Conservation (phyloP, 2,113 vertebrate genomes). For the Caracal caracal region DNA sequence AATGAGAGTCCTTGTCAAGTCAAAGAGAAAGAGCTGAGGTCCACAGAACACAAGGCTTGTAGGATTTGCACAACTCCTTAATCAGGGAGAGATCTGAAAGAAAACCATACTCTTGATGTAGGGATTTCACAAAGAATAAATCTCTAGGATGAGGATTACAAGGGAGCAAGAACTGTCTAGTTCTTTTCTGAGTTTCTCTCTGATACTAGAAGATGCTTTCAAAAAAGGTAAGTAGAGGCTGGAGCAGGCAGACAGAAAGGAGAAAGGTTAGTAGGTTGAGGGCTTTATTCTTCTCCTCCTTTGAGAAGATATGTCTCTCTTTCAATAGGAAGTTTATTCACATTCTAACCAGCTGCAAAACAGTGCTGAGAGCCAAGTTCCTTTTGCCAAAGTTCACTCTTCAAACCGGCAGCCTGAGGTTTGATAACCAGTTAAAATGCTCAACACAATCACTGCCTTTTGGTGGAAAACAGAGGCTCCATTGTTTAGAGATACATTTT, state of each 20-base stretch:
- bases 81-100: neutral
- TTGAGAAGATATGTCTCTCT: slow-evolving; percentile 65
- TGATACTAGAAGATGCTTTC: slow-evolving; percentile 7
- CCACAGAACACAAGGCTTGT: neutral
- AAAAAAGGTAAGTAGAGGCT: slow-evolving; percentile 32
- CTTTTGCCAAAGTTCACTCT: slow-evolving; percentile 79
- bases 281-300: slow-evolving; percentile 46
- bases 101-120: neutral
- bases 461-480: slow-evolving; percentile 60
- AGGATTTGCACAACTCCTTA: neutral
- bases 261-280: slow-evolving; percentile 47
- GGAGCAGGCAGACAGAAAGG: slow-evolving; percentile 20
- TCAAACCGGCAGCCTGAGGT: slow-evolving; percentile 75
- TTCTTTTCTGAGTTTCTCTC: neutral
- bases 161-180: neutral
- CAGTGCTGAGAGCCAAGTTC: slow-evolving; percentile 74
- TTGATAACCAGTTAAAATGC: slow-evolving; percentile 79
- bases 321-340: slow-evolving; percentile 72
- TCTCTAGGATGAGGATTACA: neutral
- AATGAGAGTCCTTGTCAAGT: neutral
- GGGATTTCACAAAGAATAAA: neutral
- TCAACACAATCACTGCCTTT: slow-evolving; percentile 74
- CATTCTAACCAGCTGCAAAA: slow-evolving; percentile 79
- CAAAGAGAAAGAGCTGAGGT: neutral
- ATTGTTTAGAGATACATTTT: slow-evolving; percentile 67